Evolutionary conservation across 2,797 vertebrate species (phyloP).

Genomic region (Nannoperca australis): DNA sequence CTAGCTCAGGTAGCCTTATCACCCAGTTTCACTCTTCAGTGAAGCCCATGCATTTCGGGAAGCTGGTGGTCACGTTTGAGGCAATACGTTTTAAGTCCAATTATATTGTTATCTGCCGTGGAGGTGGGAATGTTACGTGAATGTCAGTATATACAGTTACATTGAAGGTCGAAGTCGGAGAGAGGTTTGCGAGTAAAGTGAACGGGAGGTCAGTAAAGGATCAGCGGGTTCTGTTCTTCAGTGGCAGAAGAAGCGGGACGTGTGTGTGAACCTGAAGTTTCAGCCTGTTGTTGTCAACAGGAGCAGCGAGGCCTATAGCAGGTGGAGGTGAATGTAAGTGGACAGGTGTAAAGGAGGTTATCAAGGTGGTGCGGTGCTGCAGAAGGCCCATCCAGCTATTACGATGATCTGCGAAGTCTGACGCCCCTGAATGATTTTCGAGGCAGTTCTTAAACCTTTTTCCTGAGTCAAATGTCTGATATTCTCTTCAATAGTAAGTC

Average conservation of each 20-base stretch:
- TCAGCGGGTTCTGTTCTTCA: constrained; percentile 17
- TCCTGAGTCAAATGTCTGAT: constrained; percentile 2
- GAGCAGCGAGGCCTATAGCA: constrained; percentile 21
- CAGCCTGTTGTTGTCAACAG: constrained; percentile 3
- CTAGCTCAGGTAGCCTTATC: constrained; percentile 56
- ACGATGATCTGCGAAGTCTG: constrained; percentile 32
- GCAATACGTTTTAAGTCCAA: constrained; percentile 22
- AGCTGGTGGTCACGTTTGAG: constrained; percentile 18
- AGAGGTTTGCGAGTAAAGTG: constrained; percentile 22
- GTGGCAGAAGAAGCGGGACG: constrained; percentile 3
- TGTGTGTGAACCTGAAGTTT: constrained; percentile 15
- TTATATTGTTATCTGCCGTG: constrained; percentile 25
- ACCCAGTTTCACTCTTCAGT: constrained; percentile 31
- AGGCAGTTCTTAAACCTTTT: constrained; percentile 10
- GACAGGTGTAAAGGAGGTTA: constrained; percentile 43
- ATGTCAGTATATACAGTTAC: constrained; percentile 40
- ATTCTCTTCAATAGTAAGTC: constrained; percentile 14
- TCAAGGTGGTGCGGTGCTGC: constrained; percentile 14
- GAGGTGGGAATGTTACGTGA: constrained; percentile 41
- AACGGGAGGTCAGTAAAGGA: constrained; percentile 36
- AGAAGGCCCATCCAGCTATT: constrained; percentile 28
- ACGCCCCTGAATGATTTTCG: constrained; percentile 12
- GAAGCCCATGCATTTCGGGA: constrained; percentile 4
- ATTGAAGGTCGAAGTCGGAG: constrained; percentile 35
- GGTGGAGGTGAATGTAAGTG: constrained; percentile 58